Percentiles rank a stretch among this genome's conserved stretches.
Evolutionary conservation across 2,113 vertebrate genomes (phyloP).

Genomic region (Pseudorectes ferrugineus): DNA sequence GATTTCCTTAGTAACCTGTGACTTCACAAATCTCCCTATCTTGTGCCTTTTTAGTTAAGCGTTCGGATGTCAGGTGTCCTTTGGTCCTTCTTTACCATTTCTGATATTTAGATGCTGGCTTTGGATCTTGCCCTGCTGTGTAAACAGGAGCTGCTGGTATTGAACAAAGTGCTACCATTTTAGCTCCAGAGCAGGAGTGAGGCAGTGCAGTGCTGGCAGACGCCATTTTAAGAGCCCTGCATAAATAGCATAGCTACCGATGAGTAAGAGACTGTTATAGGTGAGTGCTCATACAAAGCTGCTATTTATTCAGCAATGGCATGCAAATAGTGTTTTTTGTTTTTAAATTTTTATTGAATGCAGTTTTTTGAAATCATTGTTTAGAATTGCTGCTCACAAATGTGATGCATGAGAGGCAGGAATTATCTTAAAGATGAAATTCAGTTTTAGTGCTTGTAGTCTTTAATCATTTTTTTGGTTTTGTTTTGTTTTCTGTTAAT

Average conservation of each 20-base stretch:
- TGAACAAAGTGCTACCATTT: constrained; percentile 83
- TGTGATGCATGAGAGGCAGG: constrained; percentile 60
- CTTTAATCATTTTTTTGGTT: constrained; percentile 30
- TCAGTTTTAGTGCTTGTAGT: constrained; percentile 54
- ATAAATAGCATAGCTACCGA: constrained; percentile 84
- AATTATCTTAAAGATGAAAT: constrained; percentile 63
- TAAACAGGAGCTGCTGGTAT: constrained; percentile 66
- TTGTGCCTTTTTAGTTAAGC: constrained; percentile 60
- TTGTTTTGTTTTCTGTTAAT: constrained; percentile 26
- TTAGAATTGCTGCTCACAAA: constrained; percentile 62
- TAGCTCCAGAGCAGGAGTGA: constrained; percentile 79
- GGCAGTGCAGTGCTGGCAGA: constrained; percentile 80
- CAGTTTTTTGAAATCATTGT: constrained; percentile 66
- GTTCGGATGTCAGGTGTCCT: constrained; percentile 65
- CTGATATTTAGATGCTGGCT: constrained; percentile 69
- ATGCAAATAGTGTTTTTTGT: constrained; percentile 65
- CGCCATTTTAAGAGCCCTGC: constrained; percentile 86
- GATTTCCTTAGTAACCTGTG: constrained; percentile 75
- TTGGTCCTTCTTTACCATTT: constrained; percentile 66
- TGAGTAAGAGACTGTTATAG: constrained; percentile 83
- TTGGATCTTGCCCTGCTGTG: constrained; percentile 58
- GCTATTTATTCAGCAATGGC: constrained; percentile 70
- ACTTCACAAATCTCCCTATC: constrained; percentile 69
- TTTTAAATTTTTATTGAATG: constrained; percentile 68
- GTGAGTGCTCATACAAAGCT: constrained; percentile 81